Evolutionary conservation across 2,797 vertebrate genomes (phyloP), one percentile per base, ranked within the genome.

Genomic region (Crocidura indochinensis): DNA sequence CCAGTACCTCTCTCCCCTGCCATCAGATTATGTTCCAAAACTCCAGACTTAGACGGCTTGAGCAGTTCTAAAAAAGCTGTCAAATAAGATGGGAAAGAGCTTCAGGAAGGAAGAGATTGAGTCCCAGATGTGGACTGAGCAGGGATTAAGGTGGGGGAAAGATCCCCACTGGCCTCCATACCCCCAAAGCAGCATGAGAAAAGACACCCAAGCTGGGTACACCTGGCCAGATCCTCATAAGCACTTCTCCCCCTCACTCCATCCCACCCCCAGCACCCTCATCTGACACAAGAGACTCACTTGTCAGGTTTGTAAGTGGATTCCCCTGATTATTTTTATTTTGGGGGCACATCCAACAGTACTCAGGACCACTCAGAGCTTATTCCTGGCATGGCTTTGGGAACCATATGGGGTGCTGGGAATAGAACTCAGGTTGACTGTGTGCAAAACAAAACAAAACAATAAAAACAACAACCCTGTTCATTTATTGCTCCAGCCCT

Each of bases 1-100:
- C 24, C 26, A 27, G 26, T 65, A 7, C 6, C 9, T 26, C 26
- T 19, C 62, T 27, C 62, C 26, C 62, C 24, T 60, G 56, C 27
- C 24, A 65, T 8, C 1, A 27, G 24, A 9, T 65, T 26, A 27
- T 26, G 62, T 27, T 27, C 62, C 11, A 24, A 27, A 10, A 27
- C 19, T 10, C 26, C 62, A 65, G 24, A 7, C 62, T 19, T 24
- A 26, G 2, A 26, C 7, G 62, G 22, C 62, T 65, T 65, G 24
- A 3, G 4, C 9, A 10, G 26, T 26, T 65, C 26, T 27, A 65
- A 65, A 27, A 56, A 19, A 56, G 53, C 73, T 38, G 26, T 87
- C 84, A 88, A 92, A 17, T 51, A 73, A 68, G 10, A 53, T 51
- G 11, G n/a, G 8, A 78, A 91, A 53, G 10, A 38, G 15, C 17